Evolutionary conservation across 2,888 invertebrate species (phyloP).

Genomic region (Cheilosia variabilis): DNA sequence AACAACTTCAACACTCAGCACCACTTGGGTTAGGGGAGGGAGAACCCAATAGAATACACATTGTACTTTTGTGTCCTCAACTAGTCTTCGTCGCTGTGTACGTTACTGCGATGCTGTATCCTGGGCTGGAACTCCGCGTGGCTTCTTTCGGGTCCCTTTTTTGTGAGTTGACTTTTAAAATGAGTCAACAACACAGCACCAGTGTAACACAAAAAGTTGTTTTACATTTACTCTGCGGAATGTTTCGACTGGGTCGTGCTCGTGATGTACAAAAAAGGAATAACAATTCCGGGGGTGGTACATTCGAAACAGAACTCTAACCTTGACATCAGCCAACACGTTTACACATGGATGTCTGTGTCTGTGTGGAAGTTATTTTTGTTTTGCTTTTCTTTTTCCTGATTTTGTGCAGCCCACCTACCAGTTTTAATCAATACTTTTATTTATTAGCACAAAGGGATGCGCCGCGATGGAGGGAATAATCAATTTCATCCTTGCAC

Average conservation of each 20-base stretch:
- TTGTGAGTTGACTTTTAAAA: constrained; percentile 10
- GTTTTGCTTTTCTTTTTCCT: background rate
- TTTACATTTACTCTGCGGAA: constrained; percentile 32
- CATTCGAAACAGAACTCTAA: constrained; percentile 14
- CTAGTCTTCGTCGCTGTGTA: background rate
- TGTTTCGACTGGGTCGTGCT: background rate
- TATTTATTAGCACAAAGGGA: constrained; percentile 42
- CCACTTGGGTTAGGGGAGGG: constrained; percentile 15
- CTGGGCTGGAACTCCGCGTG: background rate
- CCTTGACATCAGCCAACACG: constrained; percentile 36
- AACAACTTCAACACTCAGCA: constrained; percentile 37
- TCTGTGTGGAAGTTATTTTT: background rate
- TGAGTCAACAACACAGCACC: constrained; percentile 19
- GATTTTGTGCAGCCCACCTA: background rate
- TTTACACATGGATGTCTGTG: background rate
- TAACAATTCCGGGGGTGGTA: constrained; percentile 14
- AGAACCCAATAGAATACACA: constrained; percentile 19
- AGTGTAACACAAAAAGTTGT: constrained; percentile 29
- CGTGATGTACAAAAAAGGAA: constrained; percentile 8
- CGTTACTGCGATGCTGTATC: background rate
- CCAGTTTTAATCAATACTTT: constrained; percentile 32
- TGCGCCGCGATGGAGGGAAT: background rate
- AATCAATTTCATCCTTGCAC: constrained; percentile 42
- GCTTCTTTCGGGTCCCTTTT: constrained; percentile 26
- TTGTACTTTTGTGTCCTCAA: constrained; percentile 27